Base-by-base conservation (phyloP, 1,140 invertebrate genomes). In the Pristionchus pacificus region DNA sequence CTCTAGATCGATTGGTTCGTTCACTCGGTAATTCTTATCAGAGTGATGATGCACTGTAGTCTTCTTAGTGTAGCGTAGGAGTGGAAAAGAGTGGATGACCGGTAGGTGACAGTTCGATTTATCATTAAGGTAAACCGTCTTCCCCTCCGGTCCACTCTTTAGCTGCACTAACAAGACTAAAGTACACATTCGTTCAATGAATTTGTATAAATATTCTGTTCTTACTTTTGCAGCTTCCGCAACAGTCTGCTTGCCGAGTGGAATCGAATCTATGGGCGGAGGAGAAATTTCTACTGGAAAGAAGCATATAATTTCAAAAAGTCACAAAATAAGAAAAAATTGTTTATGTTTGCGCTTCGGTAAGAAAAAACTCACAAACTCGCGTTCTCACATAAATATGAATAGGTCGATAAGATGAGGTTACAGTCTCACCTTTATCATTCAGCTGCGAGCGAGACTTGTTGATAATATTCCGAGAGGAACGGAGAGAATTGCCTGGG, bases 211-310 rank as follows among this genome's bases (percentile, higher is more conserved):
- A 49, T 49, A 49, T 49, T 49, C 19, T 49, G 6, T 49, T 49
- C 38, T 10, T 19, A 49, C 19, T 49, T 6, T 19, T 49, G n/a
- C n/a, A n/a, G 19, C 75, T 62, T 76, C 75, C 15, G 75, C 75
- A 2, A 76, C 75, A 0, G 75, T 76, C 27, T 76, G 75, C 38
- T 76, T 76, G n/a, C 75, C 75, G 57, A 76, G 74, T 1, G 75
- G 72, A 49, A 69, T 29, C 25, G 63, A 49, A 27, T 70, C 71
- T 1, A 59, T 60, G 49, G 66, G 32, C 15, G 68, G 68, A 29
- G 66, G 68, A 3, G 55, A 2, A 2, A 19, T 70, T 15, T 70
- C 68, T 31, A 27, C 68, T 24, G 19, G 19, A 60, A 60, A 31
- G 3, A 59, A 62, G 19, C 27, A 65, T 30, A 62, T 70, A 29